Base-by-base conservation (phyloP, 1,140 invertebrate genomes). In the Centruroides sculpturatus region DNA sequence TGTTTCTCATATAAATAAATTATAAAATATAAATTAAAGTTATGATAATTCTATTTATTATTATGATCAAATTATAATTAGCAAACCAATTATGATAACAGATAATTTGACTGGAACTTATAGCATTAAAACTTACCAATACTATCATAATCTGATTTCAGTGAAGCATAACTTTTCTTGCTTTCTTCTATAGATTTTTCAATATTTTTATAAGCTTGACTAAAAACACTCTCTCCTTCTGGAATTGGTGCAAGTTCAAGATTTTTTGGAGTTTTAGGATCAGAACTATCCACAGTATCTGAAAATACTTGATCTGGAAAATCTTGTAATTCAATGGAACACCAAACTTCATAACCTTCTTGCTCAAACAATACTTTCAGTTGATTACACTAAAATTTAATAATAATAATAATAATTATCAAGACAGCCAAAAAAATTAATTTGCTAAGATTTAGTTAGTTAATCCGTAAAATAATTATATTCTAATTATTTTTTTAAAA, bases 301-400 rank as follows among this genome's bases (percentile, higher is more conserved):
- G 57, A 59, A 3, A 35, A 47, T 11, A 56, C 10, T 41, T 56
- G 47, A 12, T 35, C 36, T 56, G 56, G 58, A 47, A 9, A 35
- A 35, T 66, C 64, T 9, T 52, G 12, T 36, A 67, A 46, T 56
- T 72, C 68, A 54, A 65, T 67, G 0, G 72, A 73, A 61, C 71
- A 69, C 73, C 73, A 75, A 10, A 72, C 68, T 49, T 69, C 66
- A 64, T 68, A 69, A 8, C 67, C 69, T 61, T 66, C 57, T 36
- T 66, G 59, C 47, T 67, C 68, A 48, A 74, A 62, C 59, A 67
- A 62, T 7, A 35, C 10, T 60, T 71, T 67, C 5, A 74, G 56
- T 55, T 66, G 50, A 41, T 63, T 47, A 10, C 57, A 57, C 62
- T 63, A 41, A 36, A 53, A 57, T 5, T 52, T 5, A 57, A 12